A percentile compares a stretch with the other conserved stretches of the same genome.
These are phyloP conservation scores for Ceratina australensis DNA, from an alignment of 1,140 invertebrate species.

Conservation along the genomic window DNA sequence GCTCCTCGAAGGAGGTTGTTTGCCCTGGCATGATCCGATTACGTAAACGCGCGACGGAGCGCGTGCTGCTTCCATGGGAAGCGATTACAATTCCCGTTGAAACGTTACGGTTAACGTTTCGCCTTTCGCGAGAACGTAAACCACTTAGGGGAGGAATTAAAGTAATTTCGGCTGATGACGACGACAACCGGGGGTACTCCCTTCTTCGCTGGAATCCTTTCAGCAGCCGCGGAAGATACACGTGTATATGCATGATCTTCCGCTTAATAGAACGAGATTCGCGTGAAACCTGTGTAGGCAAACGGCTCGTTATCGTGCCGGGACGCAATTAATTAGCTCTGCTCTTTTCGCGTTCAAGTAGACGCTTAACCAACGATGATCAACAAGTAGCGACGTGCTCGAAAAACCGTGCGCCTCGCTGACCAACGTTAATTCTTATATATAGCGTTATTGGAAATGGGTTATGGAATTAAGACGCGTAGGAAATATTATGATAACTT, in stretches of 20 bases:
- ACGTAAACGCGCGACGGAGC: conserved; percentile 30
- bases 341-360: background rate
- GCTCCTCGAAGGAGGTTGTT: conserved; percentile 7
- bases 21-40: conserved; percentile 24
- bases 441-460: no score
- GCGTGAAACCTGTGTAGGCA: background rate
- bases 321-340: background rate
- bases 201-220: background rate
- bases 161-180: conserved; percentile 3
- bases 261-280: background rate
- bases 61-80: conserved; percentile 7
- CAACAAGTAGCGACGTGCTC: background rate
- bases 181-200: background rate
- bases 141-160: background rate
- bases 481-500: no score
- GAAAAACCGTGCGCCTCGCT: background rate
- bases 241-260: background rate
- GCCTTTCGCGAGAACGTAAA: background rate
- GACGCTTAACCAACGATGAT: background rate
- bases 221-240: background rate
- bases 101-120: background rate
- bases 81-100: background rate
- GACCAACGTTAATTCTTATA: no score
- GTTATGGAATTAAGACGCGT: no score
- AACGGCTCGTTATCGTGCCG: background rate